Base-by-base conservation (phyloP, 2,888 invertebrate species). In the Cataglyphis cursor region DNA sequence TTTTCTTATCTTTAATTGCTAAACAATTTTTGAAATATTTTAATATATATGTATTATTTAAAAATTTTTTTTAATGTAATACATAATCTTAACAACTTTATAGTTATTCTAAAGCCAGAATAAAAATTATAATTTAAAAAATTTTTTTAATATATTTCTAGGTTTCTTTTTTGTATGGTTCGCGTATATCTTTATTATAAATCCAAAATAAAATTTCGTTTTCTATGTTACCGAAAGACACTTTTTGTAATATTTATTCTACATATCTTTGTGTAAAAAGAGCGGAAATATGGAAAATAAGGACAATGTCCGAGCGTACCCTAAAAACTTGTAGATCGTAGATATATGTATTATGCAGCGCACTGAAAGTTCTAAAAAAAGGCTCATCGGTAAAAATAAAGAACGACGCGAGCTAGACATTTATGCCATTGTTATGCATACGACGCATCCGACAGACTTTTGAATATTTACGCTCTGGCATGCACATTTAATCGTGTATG, bases 401-500 rank as follows among this genome's bases (percentile, higher is more conserved):
- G 59, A 78, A 59, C 59, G 78, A 59, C 44, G 68, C 44, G 35
- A 70, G 66, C 66, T 44, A 21, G 70, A 59, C 70, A 44, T 78
- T 78, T 59, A 78, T 78, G 44, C 68, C 44, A 44, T 78, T 59
- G 78, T 78, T 78, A 70, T 70, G 59, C 35, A 78, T 78, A 70
- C 78, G 72, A 59, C 24, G 44, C 44, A 35, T 4, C 44, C 44
- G 70, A 57, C 78, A 18, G 59, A 70, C 70, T 70, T 78, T 78
- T 70, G 70, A 78, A 78, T 59, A 78, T 78, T 78, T 59, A 78
- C 72, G 70, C 21, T 70, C 31, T 35, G 70, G 18, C 44, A 70
- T 78, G 59, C 59, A 70, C 72, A 68, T 68, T 78, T 78, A 78
- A 78, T n/a, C 24, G 21, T 59, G 59, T 70, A 59, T 78, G 44